Conservation (phyloP, 2,113 vertebrate species). For the Irena cyanogastra region DNA sequence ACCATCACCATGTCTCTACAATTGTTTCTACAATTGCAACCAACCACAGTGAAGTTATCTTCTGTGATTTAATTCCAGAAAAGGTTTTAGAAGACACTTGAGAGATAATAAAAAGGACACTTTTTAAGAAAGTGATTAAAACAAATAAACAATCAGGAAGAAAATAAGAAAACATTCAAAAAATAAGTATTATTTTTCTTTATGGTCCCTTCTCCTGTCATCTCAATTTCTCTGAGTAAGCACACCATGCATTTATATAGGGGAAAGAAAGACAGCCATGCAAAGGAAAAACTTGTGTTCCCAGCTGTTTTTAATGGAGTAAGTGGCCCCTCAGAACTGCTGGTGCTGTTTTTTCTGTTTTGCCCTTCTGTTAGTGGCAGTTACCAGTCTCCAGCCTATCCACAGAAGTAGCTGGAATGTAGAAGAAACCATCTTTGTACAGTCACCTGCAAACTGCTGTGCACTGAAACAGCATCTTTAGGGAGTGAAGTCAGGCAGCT, state of each 20-base stretch:
- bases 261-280: background rate
- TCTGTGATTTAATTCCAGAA: background rate
- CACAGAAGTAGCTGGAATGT: background rate
- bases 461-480: background rate
- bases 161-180: background rate
- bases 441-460: background rate
- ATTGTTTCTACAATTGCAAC: background rate
- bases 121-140: background rate
- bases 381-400: background rate
- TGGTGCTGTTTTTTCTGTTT: background rate
- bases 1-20: background rate
- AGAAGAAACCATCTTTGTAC: background rate
- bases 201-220: background rate
- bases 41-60: background rate
- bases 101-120: background rate
- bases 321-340: background rate
- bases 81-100: background rate
- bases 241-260: background rate
- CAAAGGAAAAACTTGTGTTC: background rate
- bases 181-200: background rate
- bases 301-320: background rate
- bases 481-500: background rate
- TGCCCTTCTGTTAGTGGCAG: background rate
- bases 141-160: background rate
- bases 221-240: background rate